Base-by-base conservation (phyloP, 2,797 vertebrate genomes). In the Heliangelus exortis region DNA sequence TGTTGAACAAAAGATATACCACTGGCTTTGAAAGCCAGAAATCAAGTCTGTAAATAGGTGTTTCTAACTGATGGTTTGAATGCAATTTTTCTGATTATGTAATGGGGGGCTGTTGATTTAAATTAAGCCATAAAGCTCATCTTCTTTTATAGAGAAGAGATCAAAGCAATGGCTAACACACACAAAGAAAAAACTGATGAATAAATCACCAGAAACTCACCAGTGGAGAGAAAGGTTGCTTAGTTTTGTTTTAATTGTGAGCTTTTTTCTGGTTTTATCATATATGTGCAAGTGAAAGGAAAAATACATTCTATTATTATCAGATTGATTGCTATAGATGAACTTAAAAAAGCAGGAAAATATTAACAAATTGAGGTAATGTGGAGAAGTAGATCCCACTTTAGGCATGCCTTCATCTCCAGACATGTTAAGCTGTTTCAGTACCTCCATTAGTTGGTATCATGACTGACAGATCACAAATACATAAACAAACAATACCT, bases 261-360 rank as follows among this genome's bases (percentile, higher is more conserved):
- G 1, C 0, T 0, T 20, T 34, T 16, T 23, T 59, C 31, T 66
- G 6, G 6, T 66, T 85, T 66, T 47, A 21, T 58, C 51, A 16
- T 58, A 15, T 41, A 48, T 33, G 26, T 53, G 29, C 19, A 77
- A 63, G 11, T 47, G 10, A 57, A 72, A 82, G 20, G 43, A n/a
- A 78, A 78, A 82, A 53, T 14, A 20, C 74, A 13, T 12, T 26
- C 9, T 53, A 29, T 48, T 84, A 26, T 78, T 73, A 54, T 68
- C 61, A 43, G 55, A 33, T 25, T 43, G 28, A 50, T 87, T 74
- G 20, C 33, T 78, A 22, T 54, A 83, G 62, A 31, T 68, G 50
- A 83, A 58, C 12, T 36, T 82, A 62, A 61, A 80, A 71, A 26
- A 65, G 19, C 8, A 51, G 22, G 67, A 67, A 77, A 68, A 68